Base-by-base conservation (phyloP, 2,888 invertebrate genomes). In the Lamellibrachia satsuma region DNA sequence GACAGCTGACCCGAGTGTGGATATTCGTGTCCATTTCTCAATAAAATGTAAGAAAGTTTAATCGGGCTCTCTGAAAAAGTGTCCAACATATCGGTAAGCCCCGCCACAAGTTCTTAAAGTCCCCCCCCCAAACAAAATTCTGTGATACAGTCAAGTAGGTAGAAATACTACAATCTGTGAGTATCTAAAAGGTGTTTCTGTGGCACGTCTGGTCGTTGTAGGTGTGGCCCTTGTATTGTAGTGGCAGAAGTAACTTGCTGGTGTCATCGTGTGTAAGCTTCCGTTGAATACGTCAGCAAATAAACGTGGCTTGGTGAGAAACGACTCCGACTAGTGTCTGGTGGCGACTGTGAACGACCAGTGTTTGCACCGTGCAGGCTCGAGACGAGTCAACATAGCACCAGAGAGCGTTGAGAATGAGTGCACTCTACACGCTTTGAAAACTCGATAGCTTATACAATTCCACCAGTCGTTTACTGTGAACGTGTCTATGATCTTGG, bases 201-300 rank as follows among this genome's bases (percentile, higher is more conserved):
- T 7, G 8, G 2, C 2, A 57, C 57, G 57, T 75, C 3, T 22
- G 75, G 22, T 6, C n/a, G 75, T 75, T n/a, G n/a, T 75, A 75
- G 15, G 4, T 22, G 75, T 11, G 15, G n/a, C 15, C 4, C 15
- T 57, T 57, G 57, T 0, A 15, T 57, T 57, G 57, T 57, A 8
- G 15, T 57, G 57, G 57, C 8, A 15, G 57, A 57, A 4, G 2
- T 11, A 15, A 57, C 15, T 15, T 15, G 75, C 15, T 75, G 75
- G n/a, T n/a, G 75, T 75, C 75, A 75, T 75, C 75, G 75, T 75
- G 75, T 75, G 75, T 75, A 75, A 75, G 15, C 15, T 75, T 75
- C 75, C 75, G 75, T 22, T 75, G 15, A 22, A 22, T 75, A 22
- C 15, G 75, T 22, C 75, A 75, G 15, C 75, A 75, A 75, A 75